Conservation (phyloP, 2,888 invertebrate genomes). For the Cryptus viduatorius region DNA sequence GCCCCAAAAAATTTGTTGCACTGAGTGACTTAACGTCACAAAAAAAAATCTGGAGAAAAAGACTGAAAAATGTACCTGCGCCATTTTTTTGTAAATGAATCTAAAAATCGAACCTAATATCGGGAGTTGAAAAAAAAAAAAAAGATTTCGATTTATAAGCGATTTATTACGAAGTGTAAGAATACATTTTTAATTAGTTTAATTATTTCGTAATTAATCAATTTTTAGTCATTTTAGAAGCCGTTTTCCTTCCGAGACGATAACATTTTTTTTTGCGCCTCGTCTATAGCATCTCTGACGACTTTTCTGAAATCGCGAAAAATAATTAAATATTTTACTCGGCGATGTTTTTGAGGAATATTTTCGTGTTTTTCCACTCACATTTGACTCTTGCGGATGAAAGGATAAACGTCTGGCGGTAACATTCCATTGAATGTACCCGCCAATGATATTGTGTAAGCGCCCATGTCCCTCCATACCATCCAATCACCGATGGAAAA, state of each 20-base stretch:
- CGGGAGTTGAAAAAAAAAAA: not conserved
- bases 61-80: not conserved
- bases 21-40: not conserved
- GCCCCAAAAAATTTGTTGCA: not conserved
- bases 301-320: slow-evolving; percentile 39
- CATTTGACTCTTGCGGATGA: slow-evolving; percentile 82
- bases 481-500: slow-evolving; percentile 88
- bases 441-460: slow-evolving; percentile 86
- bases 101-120: too few species aligned
- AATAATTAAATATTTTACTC: not conserved
- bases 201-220: too few species aligned
- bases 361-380: slow-evolving; percentile 66
- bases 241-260: not conserved
- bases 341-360: not conserved
- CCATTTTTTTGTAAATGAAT: too few species aligned
- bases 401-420: slow-evolving; percentile 83
- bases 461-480: slow-evolving; percentile 88
- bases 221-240: too few species aligned
- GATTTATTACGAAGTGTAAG: not conserved
- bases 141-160: not conserved
- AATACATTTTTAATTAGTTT: too few species aligned
- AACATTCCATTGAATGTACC: slow-evolving; percentile 88
- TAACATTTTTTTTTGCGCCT: not conserved
- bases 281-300: slow-evolving; percentile 43
- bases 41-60: not conserved